Evolutionary conservation across 92 coral and sea anemone species (phyloP), one percentile per base, ranked within the genome.

Genomic region (Epizoanthus rinbou): DNA sequence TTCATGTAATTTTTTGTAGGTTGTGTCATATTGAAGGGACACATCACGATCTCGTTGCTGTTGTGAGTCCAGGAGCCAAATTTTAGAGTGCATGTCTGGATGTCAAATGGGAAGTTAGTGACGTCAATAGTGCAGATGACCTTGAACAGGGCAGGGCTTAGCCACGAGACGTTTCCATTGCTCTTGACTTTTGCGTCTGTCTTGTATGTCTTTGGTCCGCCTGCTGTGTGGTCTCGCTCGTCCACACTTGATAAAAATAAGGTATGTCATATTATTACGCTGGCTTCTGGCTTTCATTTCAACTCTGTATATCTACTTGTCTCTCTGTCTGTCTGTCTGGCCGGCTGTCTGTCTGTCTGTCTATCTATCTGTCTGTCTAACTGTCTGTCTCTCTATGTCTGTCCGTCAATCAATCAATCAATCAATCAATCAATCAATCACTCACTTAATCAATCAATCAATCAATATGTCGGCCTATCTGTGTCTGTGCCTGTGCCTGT

Each of bases 31-130:
- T 85, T 52, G 68, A 35, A 41, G 0, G 86, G 63, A 4, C 39
- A 23, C 86, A 88, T 80, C 15, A 37, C 65, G 5, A 90, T 7
- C 33, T 74, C 62, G 7, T 39, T 5, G 58, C 87, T 90, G 74
- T 73, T 15, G 3, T 85, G 87, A 14, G 76, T 69, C 93, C 93
- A 90, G 1, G 93, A 90, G 31, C 93, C 93, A 50, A 90, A 90
- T 68, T 88, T 90, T 66, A 90, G 76, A 2, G 75, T 13, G 69
- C 93, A 90, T 6, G 56, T 75, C 41, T 90, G 93, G 50, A 65
- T 62, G 59, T 90, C 93, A n/a, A 90, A 90, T 1, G 93, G 93
- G 69, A 87, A 90, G 57, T 84, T 63, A 8, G 81, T 90, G 72
- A 90, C 91, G 73, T 90, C 85, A 35, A 90, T 84, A 28, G 68